A percentile compares a stretch with the other conserved stretches of the same genome.
phyloP scores from a whole-genome alignment of 2,888 invertebrate species.

The Calliopum simillimum region DNA sequence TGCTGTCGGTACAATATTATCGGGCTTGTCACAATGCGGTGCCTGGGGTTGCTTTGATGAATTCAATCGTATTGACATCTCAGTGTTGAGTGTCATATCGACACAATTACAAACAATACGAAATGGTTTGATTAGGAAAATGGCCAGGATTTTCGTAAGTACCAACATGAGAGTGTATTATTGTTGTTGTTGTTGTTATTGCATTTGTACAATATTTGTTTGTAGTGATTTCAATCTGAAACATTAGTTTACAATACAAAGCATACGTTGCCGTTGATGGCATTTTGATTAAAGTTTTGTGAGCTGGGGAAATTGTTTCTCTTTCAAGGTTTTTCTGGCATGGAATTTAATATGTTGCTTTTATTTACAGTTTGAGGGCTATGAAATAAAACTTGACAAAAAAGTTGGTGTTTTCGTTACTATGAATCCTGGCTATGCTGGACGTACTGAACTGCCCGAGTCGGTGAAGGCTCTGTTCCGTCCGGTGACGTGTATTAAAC shows the following conservation, averaged over 20 bases:
- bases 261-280: too few species aligned
- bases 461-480: slow-evolving; percentile 92
- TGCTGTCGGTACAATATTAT: slow-evolving; percentile 81
- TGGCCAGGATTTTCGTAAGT: slow-evolving; percentile 80
- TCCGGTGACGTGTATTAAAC: slow-evolving; percentile 92
- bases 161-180: not conserved
- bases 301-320: not conserved
- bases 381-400: slow-evolving; percentile 83
- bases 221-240: too few species aligned
- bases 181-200: not conserved
- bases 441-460: slow-evolving; percentile 91
- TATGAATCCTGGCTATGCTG: slow-evolving; percentile 95
- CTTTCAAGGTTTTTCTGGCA: slow-evolving; percentile 14
- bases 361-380: slow-evolving; percentile 78
- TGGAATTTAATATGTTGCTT: slow-evolving; percentile 5
- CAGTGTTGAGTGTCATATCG: slow-evolving; percentile 92
- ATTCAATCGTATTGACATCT: slow-evolving; percentile 93
- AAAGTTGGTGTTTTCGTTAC: slow-evolving; percentile 95
- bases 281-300: too few species aligned
- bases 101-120: slow-evolving; percentile 91
- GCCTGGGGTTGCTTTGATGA: slow-evolving; percentile 98
- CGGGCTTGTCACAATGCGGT: slow-evolving; percentile 71
- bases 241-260: too few species aligned
- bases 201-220: too few species aligned
- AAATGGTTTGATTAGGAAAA: slow-evolving; percentile 81